Evolutionary conservation across 2,888 invertebrate genomes (phyloP).

Genomic region (Agrotis puta): DNA sequence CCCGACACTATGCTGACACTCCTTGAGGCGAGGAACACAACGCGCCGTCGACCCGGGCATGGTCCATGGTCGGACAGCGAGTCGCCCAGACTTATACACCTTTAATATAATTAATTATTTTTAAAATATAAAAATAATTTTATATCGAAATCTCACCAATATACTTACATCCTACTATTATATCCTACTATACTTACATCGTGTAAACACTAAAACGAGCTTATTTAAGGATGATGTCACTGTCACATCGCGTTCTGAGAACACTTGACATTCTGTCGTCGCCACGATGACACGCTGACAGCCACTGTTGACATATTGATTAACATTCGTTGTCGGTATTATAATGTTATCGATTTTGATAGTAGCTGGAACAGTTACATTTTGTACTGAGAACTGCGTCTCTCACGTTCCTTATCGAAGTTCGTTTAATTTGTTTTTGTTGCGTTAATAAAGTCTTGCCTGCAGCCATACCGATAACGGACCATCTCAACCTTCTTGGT

Average conservation of each 20-base stretch:
- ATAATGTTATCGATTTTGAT: slow-evolving; percentile 49
- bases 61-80: no score
- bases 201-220: slow-evolving; percentile 28
- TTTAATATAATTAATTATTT: no score
- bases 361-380: slow-evolving; percentile 20
- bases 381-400: slow-evolving; percentile 2
- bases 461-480: no score
- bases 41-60: no score
- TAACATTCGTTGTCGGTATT: slow-evolving; percentile 47
- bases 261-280: slow-evolving; percentile 55
- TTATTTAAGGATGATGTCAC: slow-evolving; percentile 39
- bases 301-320: slow-evolving; percentile 57
- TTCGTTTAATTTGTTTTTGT: not conserved
- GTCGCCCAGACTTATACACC: no score
- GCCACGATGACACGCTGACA: slow-evolving; percentile 38
- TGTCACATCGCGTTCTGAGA: slow-evolving; percentile 39
- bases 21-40: no score
- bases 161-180: no score
- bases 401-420: slow-evolving; percentile 7
- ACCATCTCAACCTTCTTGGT: no score
- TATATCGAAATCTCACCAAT: slow-evolving; percentile 4
- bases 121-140: no score
- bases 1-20: no score
- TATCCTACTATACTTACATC: no score
- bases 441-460: no score